Evolutionary conservation across 2,797 vertebrate genomes (phyloP).

Genomic region (Gadopsis bispinosus): DNA sequence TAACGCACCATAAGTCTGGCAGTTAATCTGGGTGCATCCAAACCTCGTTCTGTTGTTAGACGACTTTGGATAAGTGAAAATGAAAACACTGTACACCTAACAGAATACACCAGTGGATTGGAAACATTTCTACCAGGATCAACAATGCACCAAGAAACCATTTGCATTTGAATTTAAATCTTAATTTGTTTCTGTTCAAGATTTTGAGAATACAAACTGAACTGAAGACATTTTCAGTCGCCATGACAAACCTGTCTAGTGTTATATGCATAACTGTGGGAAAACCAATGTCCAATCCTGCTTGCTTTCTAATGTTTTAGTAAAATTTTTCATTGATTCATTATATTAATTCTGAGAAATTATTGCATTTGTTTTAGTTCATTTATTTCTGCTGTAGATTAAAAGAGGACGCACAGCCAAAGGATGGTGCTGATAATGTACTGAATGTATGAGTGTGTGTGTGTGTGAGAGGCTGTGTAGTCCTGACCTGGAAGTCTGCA

Average conservation of each 20-base stretch:
- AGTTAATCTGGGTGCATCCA: not conserved
- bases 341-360: not conserved
- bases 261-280: too few species aligned
- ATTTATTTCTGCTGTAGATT: not conserved
- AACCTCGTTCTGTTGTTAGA: not conserved
- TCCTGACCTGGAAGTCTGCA: slow-evolving; percentile 90
- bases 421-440: not conserved
- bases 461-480: too few species aligned
- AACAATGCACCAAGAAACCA: too few species aligned
- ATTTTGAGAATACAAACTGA: too few species aligned
- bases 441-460: not conserved
- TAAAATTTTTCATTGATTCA: not conserved
- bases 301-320: not conserved
- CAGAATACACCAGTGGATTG: not conserved
- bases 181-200: too few species aligned
- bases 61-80: not conserved
- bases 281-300: too few species aligned
- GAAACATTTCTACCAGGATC: not conserved
- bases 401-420: not conserved
- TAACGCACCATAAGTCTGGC: not conserved
- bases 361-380: not conserved
- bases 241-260: too few species aligned
- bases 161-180: too few species aligned
- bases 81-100: too few species aligned
- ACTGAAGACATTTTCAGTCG: too few species aligned